phyloP scores from a whole-genome alignment of 2,888 invertebrate genomes.

The Ectemnius continuus region DNA sequence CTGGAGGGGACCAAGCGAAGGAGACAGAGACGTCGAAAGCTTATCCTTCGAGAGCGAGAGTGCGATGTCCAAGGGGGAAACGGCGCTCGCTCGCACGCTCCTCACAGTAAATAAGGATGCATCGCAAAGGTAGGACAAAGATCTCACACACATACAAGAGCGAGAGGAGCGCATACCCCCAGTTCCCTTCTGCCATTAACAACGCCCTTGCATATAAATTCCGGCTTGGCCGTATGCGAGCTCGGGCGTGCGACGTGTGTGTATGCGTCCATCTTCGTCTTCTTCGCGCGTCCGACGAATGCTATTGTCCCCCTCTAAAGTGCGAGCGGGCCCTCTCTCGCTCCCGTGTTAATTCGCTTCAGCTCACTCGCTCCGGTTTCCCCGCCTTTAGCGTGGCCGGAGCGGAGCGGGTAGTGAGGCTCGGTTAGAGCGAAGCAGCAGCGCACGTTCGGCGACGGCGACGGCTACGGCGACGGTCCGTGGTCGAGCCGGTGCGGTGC shows the following conservation, averaged over 20 bases:
- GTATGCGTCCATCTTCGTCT: slow-evolving; percentile 60
- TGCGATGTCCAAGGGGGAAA: slow-evolving; percentile 23
- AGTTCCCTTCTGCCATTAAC: slow-evolving; percentile 74
- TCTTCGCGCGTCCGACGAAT: slow-evolving; percentile 40
- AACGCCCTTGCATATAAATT: slow-evolving; percentile 79
- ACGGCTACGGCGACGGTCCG: slow-evolving; percentile 13
- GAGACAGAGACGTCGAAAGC: slow-evolving; percentile 40
- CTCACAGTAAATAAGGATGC: slow-evolving; percentile 46
- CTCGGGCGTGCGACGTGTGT: slow-evolving; percentile 37
- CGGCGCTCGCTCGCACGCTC: slow-evolving; percentile 23
- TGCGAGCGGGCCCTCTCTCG: slow-evolving; percentile 38
- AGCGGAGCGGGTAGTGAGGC: slow-evolving; percentile 33
- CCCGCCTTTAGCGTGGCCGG: slow-evolving; percentile 67
- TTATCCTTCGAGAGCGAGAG: slow-evolving; percentile 45
- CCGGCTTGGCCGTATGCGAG: slow-evolving; percentile 65
- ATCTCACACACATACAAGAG: slow-evolving; percentile 19
- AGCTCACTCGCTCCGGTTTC: slow-evolving; percentile 58
- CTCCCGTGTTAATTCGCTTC: slow-evolving; percentile 20
- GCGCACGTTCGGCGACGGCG: not conserved
- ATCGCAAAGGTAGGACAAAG: slow-evolving; percentile 31
- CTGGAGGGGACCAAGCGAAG: slow-evolving; percentile 16
- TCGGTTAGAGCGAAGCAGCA: slow-evolving; percentile 5
- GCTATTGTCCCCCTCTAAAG: slow-evolving; percentile 34
- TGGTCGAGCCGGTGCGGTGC: slow-evolving; percentile 33
- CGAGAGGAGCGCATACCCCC: slow-evolving; percentile 47